Conservation (phyloP, 2,888 invertebrate genomes). For the Gandaritis pyraliata region DNA sequence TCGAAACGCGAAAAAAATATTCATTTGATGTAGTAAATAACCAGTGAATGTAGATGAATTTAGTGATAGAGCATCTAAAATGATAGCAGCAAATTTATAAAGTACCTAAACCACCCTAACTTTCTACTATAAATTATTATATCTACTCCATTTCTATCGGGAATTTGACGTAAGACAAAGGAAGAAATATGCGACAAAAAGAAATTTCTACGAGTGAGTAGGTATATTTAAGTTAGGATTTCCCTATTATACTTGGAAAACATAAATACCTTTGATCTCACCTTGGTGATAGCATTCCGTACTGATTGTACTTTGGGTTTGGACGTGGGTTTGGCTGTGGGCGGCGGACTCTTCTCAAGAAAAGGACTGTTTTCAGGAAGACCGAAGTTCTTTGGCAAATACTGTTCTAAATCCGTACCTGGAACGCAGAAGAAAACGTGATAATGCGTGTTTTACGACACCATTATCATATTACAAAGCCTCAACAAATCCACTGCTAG, state of each 20-base stretch:
- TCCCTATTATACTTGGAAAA: neutral
- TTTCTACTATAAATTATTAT: too few relatives aligned
- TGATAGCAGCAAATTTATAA: neutral
- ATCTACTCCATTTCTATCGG: too few relatives aligned
- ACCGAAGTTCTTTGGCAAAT: constrained; percentile 86
- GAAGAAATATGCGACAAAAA: too few relatives aligned
- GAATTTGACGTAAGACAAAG: too few relatives aligned
- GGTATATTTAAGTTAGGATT: too few relatives aligned
- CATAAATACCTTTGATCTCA: constrained; percentile 42
- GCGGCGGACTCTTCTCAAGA: constrained; percentile 78
- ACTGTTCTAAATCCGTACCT: constrained; percentile 86
- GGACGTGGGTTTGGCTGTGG: constrained; percentile 69
- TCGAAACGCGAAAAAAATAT: neutral
- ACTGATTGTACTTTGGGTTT: constrained; percentile 68
- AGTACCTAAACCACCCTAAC: too few relatives aligned
- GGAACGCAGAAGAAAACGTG: constrained; percentile 48
- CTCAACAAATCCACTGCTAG: neutral
- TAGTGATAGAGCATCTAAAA: neutral
- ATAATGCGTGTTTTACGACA: neutral
- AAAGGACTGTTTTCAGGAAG: constrained; percentile 82
- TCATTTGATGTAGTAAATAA: neutral
- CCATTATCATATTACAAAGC: neutral
- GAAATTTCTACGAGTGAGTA: too few relatives aligned
- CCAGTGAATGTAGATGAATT: neutral
- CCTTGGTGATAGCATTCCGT: constrained; percentile 71